phyloP scores from a whole-genome alignment of 2,113 vertebrate genomes.

The Stictonetta naevosa region DNA sequence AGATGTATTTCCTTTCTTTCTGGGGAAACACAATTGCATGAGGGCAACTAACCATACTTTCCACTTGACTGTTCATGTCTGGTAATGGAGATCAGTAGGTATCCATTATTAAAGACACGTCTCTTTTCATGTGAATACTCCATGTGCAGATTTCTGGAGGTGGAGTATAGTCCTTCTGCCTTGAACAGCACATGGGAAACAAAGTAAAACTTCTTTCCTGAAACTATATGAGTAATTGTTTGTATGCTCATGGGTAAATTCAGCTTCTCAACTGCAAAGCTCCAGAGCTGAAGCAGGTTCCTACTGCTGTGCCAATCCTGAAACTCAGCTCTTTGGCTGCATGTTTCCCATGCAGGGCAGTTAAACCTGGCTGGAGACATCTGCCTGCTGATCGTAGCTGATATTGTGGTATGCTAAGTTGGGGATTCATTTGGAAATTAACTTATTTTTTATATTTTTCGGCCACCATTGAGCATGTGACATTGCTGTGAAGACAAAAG shows the following conservation, averaged over 20 bases:
- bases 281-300: background rate
- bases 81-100: background rate
- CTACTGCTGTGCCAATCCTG: background rate
- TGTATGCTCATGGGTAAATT: background rate
- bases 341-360: background rate
- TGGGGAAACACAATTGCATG: background rate
- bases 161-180: background rate
- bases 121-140: background rate
- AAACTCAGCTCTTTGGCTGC: background rate
- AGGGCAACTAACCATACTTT: background rate
- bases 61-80: background rate
- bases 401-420: no score
- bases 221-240: background rate
- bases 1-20: background rate
- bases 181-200: background rate
- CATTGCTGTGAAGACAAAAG: background rate
- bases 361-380: background rate
- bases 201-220: background rate
- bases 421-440: background rate
- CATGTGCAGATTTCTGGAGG: background rate
- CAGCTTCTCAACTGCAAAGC: background rate
- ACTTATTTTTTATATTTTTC: background rate
- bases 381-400: background rate
- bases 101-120: background rate
- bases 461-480: background rate